A percentile compares a stretch with the other conserved stretches of the same genome.
Conservation (phyloP, 1,140 invertebrate genomes). For the Bombus ignitus region DNA sequence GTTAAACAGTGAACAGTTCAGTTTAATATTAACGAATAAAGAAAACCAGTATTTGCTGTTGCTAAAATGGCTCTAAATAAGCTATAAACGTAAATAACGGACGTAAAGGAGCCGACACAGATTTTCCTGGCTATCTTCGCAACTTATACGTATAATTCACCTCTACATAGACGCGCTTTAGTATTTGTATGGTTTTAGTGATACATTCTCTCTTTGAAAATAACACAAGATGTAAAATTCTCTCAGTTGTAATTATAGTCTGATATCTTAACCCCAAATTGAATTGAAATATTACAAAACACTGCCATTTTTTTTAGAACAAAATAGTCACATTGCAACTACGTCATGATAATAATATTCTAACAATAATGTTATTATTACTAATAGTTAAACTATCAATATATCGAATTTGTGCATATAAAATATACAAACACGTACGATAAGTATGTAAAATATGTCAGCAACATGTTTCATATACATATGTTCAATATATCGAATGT, state of each 20-base stretch:
- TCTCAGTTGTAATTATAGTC: neutral
- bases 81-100: neutral
- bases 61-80: neutral
- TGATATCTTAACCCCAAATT: neutral
- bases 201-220: neutral
- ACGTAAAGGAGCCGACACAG: neutral
- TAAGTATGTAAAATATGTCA: no score
- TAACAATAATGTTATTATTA: no score
- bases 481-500: no score
- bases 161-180: neutral
- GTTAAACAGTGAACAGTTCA: no score
- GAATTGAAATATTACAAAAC: neutral
- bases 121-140: conserved; percentile 7
- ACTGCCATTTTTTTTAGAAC: no score
- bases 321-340: no score
- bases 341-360: no score
- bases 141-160: neutral
- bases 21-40: neutral
- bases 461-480: no score
- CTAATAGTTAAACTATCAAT: no score
- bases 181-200: neutral
- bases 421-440: no score
- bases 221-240: neutral
- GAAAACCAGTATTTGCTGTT: neutral
- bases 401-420: no score